Evolutionary conservation across 2,888 invertebrate genomes (phyloP).

Genomic region (Prenolepis imparis): DNA sequence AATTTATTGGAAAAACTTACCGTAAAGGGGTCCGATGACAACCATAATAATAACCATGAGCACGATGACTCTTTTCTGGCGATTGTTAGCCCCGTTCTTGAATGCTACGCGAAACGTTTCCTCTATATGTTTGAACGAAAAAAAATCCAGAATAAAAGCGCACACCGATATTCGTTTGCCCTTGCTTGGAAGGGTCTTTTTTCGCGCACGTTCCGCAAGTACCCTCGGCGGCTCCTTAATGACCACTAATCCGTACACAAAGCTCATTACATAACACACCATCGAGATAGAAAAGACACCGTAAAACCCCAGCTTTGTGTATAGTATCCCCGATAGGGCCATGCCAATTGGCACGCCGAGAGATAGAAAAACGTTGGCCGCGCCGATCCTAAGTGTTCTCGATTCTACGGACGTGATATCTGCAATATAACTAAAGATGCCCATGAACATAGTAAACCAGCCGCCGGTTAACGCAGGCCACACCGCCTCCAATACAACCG

Average conservation of each 20-base stretch:
- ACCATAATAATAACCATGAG: conserved; percentile 94
- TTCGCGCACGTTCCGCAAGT: conserved; percentile 5
- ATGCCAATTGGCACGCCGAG: conserved; percentile 96
- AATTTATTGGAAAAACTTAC: conserved; percentile 87
- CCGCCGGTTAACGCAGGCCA: conserved; percentile 94
- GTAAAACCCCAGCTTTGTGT: conserved; percentile 92
- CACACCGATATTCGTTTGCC: conserved; percentile 85
- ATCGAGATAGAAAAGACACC: conserved; percentile 94
- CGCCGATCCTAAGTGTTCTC: conserved; percentile 94
- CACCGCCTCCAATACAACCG: conserved; percentile 92
- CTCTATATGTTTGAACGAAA: conserved; percentile 91
- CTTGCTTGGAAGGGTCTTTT: conserved; percentile 76
- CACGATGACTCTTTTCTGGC: conserved; percentile 91
- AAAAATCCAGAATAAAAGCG: conserved; percentile 90
- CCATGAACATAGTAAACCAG: conserved; percentile 97
- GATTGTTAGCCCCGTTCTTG: conserved; percentile 91
- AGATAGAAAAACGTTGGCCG: conserved; percentile 95
- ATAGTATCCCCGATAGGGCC: conserved; percentile 94
- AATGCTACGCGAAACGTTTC: conserved; percentile 94
- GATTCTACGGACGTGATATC: conserved; percentile 94
- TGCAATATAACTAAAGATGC: conserved; percentile 95
- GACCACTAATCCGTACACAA: conserved; percentile 91
- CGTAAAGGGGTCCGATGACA: conserved; percentile 94
- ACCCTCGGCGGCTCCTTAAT: conserved; percentile 89
- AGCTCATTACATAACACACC: conserved; percentile 91